Percentiles rank a stretch among this genome's conserved stretches.
Evolutionary conservation across 1,140 invertebrate species (phyloP).

Genomic region (Drosophila elegans): DNA sequence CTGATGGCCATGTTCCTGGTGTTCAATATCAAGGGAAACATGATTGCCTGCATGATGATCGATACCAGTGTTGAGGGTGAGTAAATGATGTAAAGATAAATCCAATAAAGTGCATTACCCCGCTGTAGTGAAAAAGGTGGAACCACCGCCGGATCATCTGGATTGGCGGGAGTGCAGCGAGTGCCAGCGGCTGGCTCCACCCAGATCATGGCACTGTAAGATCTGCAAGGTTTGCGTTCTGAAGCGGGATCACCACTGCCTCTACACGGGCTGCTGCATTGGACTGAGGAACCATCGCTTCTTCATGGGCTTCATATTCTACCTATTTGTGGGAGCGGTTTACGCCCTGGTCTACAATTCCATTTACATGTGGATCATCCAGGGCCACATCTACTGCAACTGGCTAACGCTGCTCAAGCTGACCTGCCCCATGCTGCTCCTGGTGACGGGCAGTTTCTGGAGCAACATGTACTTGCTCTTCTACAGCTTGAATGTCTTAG

Average conservation of each 20-base stretch:
- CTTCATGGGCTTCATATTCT: conserved; percentile 93
- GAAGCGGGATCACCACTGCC: conserved; percentile 97
- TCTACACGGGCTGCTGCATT: conserved; percentile 94
- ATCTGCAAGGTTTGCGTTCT: conserved; percentile 92
- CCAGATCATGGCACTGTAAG: conserved; percentile 95
- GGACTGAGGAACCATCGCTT: conserved; percentile 95
- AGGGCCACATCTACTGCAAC: conserved; percentile 83
- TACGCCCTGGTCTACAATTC: conserved; percentile 90
- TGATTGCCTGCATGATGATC: conserved; percentile 74
- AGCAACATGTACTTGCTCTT: conserved; percentile 87
- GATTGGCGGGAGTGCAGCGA: conserved; percentile 49
- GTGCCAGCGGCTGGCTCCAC: conserved; percentile 90
- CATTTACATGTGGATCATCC: conserved; percentile 87
- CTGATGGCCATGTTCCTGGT: conserved; percentile 87
- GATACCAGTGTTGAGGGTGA: conserved; percentile 71
- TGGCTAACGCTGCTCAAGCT: conserved; percentile 88
- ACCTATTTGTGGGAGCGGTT: conserved; percentile 90
- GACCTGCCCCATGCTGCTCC: conserved; percentile 87
- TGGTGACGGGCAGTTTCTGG: conserved; percentile 86
- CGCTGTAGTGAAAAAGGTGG: conserved; percentile 18
- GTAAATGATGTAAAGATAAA: background rate
- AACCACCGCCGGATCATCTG: conserved; percentile 3
- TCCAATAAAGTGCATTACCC: too few species aligned
- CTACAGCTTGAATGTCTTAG: conserved; percentile 89
- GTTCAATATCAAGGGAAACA: conserved; percentile 87